phyloP scores from a whole-genome alignment of 2,113 vertebrate species.

The Azemiops feae region DNA sequence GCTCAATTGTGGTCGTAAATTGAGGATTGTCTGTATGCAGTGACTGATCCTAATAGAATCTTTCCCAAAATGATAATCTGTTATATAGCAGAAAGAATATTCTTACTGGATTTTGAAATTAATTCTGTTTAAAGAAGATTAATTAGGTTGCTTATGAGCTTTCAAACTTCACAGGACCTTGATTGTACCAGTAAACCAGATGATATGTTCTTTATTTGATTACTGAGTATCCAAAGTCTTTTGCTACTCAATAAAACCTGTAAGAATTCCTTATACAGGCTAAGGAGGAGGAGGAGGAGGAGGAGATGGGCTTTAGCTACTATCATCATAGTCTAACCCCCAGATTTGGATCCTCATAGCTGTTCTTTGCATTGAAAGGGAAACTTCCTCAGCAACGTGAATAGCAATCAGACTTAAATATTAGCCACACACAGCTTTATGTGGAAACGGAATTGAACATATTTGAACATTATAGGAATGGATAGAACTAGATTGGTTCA shows the following conservation, averaged over 20 bases:
- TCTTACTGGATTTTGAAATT: not conserved
- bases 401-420: not conserved
- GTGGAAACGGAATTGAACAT: not conserved
- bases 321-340: not conserved
- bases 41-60: not conserved
- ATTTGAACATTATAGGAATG: not conserved
- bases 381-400: not conserved
- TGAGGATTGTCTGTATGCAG: not conserved
- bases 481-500: not conserved
- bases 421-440: not conserved
- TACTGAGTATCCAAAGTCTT: not conserved
- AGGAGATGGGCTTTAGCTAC: not conserved
- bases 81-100: not conserved
- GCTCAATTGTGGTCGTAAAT: no score
- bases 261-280: not conserved
- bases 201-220: not conserved
- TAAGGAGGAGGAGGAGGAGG: no score
- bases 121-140: not conserved
- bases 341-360: no score
- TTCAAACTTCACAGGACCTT: not conserved
- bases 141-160: not conserved
- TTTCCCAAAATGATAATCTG: not conserved
- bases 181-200: not conserved
- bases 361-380: not conserved
- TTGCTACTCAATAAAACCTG: not conserved